A percentile compares a stretch with the other conserved stretches of the same genome.
phyloP scores from a whole-genome alignment of 1,140 invertebrate genomes.

The Daktulosphaira vitifoliae region DNA sequence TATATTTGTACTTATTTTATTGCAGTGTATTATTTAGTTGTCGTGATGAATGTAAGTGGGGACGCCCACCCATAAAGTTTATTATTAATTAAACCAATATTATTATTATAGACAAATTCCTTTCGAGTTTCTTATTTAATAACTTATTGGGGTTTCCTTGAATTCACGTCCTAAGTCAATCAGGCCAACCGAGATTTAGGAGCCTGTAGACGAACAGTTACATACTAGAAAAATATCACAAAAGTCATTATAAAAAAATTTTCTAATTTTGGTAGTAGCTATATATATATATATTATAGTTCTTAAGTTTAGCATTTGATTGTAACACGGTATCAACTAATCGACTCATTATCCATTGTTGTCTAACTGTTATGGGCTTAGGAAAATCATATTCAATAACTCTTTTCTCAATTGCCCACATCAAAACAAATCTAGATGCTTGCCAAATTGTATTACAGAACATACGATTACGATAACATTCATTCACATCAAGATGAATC shows the following conservation, averaged over 20 bases:
- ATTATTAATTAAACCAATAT: too few relatives aligned
- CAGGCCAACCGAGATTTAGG: too few relatives aligned
- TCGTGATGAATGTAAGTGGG: too few relatives aligned
- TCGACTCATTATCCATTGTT: constrained; percentile 86
- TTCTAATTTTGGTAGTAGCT: constrained; percentile 66
- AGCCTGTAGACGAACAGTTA: too few relatives aligned
- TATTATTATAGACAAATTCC: too few relatives aligned
- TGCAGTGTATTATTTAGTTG: too few relatives aligned
- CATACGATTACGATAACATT: constrained; percentile 75
- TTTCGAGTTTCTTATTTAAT: too few relatives aligned
- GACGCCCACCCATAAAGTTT: too few relatives aligned
- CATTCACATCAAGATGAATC: constrained; percentile 74
- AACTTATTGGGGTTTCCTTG: too few relatives aligned
- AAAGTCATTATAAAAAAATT: constrained; percentile 84
- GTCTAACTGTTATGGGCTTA: constrained; percentile 47
- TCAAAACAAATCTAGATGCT: constrained; percentile 65
- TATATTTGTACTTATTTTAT: too few relatives aligned
- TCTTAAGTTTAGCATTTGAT: constrained; percentile 58
- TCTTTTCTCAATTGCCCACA: constrained; percentile 37
- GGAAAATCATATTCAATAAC: background rate
- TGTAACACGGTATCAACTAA: constrained; percentile 59
- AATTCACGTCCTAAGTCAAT: too few relatives aligned
- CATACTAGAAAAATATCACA: constrained; percentile 90
- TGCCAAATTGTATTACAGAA: constrained; percentile 99
- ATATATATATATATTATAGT: constrained; percentile 69